Percentiles rank a stretch among this genome's conserved stretches.
Conservation (phyloP, 2,113 vertebrate genomes). For the Calypte anna region DNA sequence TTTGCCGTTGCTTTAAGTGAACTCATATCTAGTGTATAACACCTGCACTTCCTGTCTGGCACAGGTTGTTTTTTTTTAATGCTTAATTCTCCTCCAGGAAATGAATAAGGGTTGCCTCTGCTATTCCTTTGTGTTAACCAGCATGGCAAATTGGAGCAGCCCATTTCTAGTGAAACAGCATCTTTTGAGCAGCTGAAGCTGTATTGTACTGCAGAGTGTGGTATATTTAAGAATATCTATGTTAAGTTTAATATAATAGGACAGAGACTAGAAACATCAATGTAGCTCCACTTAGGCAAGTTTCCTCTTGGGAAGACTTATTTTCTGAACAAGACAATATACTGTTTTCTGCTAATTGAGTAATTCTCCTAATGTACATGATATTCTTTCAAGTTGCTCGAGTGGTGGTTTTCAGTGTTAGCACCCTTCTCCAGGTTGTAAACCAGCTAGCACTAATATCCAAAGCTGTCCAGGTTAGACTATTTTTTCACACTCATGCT, state of each 20-base stretch:
- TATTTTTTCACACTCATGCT: not conserved
- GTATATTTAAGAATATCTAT: not conserved
- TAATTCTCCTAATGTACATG: fast-evolving
- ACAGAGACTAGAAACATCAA: not conserved
- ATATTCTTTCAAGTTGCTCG: not conserved
- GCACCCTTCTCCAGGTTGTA: not conserved
- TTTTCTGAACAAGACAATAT: not conserved
- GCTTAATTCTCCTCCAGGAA: not conserved
- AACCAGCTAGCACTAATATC: not conserved
- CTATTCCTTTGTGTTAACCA: not conserved
- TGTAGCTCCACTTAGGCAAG: not conserved
- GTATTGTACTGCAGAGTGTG: not conserved
- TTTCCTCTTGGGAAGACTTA: not conserved
- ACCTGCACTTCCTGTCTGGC: not conserved
- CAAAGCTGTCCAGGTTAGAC: fast-evolving
- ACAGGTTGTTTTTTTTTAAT: not conserved
- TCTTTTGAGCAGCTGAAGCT: not conserved
- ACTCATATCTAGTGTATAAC: not conserved
- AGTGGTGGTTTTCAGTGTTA: not conserved
- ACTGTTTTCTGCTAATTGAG: not conserved
- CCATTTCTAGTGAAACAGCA: not conserved
- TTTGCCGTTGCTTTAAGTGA: not conserved
- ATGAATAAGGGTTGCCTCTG: not conserved
- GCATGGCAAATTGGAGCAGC: not conserved
- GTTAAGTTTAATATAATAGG: not conserved